phyloP scores from a whole-genome alignment of 2,797 vertebrate genomes.

The Rachycentron canadum region DNA sequence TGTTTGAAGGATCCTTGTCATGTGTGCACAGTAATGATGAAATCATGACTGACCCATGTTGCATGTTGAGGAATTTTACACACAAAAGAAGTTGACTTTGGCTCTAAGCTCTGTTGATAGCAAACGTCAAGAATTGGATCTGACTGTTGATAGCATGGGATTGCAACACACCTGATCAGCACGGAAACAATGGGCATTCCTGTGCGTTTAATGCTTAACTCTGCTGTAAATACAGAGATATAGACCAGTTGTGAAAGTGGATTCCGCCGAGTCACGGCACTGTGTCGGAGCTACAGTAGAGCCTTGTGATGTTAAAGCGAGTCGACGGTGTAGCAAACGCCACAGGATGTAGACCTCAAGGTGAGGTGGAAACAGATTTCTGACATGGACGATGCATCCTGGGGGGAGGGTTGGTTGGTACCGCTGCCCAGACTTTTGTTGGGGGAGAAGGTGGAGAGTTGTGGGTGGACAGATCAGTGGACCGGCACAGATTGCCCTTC shows the following conservation, averaged over 20 bases:
- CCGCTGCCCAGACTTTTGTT: conserved; percentile 25
- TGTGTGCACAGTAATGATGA: conserved; percentile 28
- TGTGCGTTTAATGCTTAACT: conserved; percentile 64
- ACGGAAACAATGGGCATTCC: conserved; percentile 55
- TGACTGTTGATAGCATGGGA: conserved; percentile 32
- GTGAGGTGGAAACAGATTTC: conserved; percentile 30
- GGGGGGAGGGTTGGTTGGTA: conserved; percentile 3
- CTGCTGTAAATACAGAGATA: conserved; percentile 35
- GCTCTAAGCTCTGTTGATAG: conserved; percentile 47
- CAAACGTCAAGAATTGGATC: conserved; percentile 17
- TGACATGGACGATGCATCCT: conserved; percentile 24
- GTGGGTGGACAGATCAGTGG: conserved; percentile 43
- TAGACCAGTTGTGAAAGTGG: conserved; percentile 6
- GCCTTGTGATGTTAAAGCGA: conserved; percentile 30
- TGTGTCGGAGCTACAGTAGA: background rate
- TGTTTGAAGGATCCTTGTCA: conserved; percentile 33
- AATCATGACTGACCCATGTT: conserved; percentile 5
- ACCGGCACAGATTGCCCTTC: conserved; percentile 63
- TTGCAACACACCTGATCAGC: conserved; percentile 50
- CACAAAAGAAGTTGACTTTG: conserved; percentile 74
- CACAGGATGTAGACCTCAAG: conserved; percentile 21
- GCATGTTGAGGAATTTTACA: conserved; percentile 48
- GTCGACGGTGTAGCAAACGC: conserved; percentile 11
- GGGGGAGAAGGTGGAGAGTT: conserved; percentile 1
- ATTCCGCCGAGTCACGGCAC: conserved; percentile 4